A percentile compares a stretch with the other conserved stretches of the same genome.
Evolutionary conservation across 2,113 vertebrate species (phyloP).

Genomic region (Salvelinus namaycush): DNA sequence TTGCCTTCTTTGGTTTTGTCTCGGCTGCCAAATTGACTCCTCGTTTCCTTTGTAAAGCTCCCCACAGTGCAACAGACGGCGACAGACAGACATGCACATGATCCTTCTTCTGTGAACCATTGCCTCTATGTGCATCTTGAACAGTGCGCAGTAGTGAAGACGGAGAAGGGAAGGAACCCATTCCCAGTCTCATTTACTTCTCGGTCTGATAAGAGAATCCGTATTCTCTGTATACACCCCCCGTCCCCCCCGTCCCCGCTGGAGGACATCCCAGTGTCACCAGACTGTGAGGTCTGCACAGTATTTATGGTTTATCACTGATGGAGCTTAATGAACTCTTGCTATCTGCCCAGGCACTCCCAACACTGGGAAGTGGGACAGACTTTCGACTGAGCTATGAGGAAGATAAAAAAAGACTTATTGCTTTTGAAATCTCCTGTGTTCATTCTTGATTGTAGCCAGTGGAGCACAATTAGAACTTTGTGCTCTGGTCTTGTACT

Average conservation of each 20-base stretch:
- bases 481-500: slow-evolving; percentile 80
- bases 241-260: too few relatives aligned
- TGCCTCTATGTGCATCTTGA: slow-evolving; percentile 45
- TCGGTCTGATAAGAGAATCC: slow-evolving; percentile 59
- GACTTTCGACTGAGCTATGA: slow-evolving; percentile 61
- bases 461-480: slow-evolving; percentile 78
- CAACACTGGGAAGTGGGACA: slow-evolving; percentile 64
- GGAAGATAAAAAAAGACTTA: slow-evolving; percentile 54
- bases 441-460: slow-evolving; percentile 80
- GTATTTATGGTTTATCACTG: slow-evolving; percentile 74
- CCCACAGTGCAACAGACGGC: slow-evolving; percentile 55
- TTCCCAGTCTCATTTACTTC: slow-evolving; percentile 45
- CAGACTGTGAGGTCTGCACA: slow-evolving; percentile 65
- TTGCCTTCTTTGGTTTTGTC: slow-evolving; percentile 74
- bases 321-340: slow-evolving; percentile 69
- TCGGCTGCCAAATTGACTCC: slow-evolving; percentile 69
- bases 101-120: slow-evolving; percentile 45
- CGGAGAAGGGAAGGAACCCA: slow-evolving; percentile 22
- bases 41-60: slow-evolving; percentile 71
- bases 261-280: slow-evolving; percentile 66
- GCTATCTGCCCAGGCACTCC: slow-evolving; percentile 55
- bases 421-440: slow-evolving; percentile 73
- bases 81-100: slow-evolving; percentile 46
- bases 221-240: slow-evolving; percentile 45
- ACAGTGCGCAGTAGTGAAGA: slow-evolving; percentile 51